Base-by-base conservation (phyloP, 2,888 invertebrate species). In the Tinea pellionella region DNA sequence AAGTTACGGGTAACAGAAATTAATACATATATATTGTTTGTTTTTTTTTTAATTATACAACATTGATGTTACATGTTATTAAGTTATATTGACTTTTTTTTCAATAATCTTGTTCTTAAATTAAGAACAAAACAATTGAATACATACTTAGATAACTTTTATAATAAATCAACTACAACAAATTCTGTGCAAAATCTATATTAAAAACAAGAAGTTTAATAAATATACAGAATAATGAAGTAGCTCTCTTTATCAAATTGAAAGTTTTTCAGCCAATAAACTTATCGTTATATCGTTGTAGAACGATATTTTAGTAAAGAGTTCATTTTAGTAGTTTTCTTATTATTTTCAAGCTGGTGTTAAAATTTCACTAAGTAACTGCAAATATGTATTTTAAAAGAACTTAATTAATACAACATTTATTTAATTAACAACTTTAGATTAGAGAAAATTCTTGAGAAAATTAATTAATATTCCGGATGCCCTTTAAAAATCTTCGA, bases 201-300 rank as follows among this genome's bases (percentile, higher is more conserved):
- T 37, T n/a, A 37, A 37, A 37, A 37, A 37, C 37, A 37, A 37
- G 37, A 37, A 37, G 37, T 37, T 37, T 37, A 9, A 37, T 37
- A 37, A 37, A 37, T 37, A 37, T 9, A 6, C 4, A 1, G 6
- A 37, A 37, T 37, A 37, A 37, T 37, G 37, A 37, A 37, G 37
- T 37, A 37, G 37, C n/a, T 72, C 73, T 67, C 67, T 71, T 72
- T 74, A 76, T 69, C 70, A 69, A 69, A 73, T 69, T 66, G 61
- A 74, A 77, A 75, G 69, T 75, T 72, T 61, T 65, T 62, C n/a
- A 65, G 63, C 67, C 66, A 65, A 47, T 47, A 2, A 47, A 47
- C 15, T 47, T 37, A 37, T 9, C 9, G 37, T n/a, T 47, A 7
- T 37, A 37, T 9, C 9, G 37, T n/a, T 47, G 15, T 47, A 47